Evolutionary conservation across 2,888 invertebrate genomes (phyloP).

Genomic region (Leptothorax acervorum): DNA sequence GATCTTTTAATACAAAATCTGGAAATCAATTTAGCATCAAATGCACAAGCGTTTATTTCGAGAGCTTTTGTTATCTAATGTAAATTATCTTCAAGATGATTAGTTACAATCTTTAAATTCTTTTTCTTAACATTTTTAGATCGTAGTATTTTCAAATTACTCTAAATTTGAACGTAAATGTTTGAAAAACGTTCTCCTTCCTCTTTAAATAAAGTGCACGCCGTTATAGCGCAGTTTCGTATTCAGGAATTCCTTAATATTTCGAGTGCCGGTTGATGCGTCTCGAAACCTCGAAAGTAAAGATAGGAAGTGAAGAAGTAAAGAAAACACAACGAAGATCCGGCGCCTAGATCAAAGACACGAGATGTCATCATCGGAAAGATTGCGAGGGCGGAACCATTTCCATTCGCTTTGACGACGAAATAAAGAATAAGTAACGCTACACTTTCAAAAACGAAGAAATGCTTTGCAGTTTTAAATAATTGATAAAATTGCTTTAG

Average conservation of each 20-base stretch:
- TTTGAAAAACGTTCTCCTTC: background rate
- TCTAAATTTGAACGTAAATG: background rate
- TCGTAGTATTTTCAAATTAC: background rate
- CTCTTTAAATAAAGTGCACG: background rate
- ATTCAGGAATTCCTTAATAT: conserved; percentile 30
- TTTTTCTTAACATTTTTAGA: background rate
- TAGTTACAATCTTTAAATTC: background rate
- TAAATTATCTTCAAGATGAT: background rate
- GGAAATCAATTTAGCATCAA: background rate
- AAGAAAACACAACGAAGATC: conserved; percentile 5
- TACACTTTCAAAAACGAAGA: conserved; percentile 9
- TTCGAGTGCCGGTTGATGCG: conserved; percentile 11
- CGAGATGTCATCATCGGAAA: conserved; percentile 10
- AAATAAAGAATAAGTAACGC: background rate
- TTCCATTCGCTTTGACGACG: background rate
- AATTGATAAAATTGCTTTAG: background rate
- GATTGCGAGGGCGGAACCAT: conserved; percentile 10
- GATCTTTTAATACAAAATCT: background rate
- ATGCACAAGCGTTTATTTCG: background rate
- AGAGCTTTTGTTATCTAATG: background rate
- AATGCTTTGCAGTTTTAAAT: background rate
- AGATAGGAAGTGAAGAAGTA: background rate
- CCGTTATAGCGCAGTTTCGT: background rate
- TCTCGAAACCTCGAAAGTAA: conserved; percentile 21
- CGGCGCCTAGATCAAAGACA: conserved; percentile 25